Conservation (phyloP, 2,888 invertebrate species). For the Drosophila infuscata region DNA sequence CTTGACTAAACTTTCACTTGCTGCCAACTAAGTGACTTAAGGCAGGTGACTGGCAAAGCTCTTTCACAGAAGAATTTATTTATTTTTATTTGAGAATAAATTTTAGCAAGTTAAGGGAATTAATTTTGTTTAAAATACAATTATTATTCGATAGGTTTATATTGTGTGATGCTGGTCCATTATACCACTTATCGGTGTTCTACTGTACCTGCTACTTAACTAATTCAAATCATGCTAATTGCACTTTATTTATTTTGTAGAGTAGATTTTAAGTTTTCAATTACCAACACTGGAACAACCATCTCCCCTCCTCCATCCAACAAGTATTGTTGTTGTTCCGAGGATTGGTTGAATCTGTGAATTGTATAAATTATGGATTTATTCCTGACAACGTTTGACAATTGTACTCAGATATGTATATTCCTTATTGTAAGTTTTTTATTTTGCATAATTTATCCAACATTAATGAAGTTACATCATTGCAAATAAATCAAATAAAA, state of each 20-base stretch:
- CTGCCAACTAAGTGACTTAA: no score
- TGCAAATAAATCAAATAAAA: neutral
- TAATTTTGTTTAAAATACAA: neutral
- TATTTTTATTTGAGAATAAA: neutral
- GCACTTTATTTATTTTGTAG: slow-evolving; percentile 84
- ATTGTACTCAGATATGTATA: no score
- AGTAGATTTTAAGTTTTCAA: slow-evolving; percentile 78
- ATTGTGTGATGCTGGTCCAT: neutral
- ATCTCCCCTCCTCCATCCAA: neutral
- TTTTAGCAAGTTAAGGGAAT: neutral
- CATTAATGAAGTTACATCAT: neutral
- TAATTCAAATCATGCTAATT: slow-evolving; percentile 85
- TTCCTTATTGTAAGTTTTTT: neutral
- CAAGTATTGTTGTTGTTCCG: slow-evolving; percentile 1
- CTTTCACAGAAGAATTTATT: neutral
- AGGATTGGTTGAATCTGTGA: neutral
- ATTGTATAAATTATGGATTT: slow-evolving; percentile 24
- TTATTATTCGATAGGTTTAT: neutral
- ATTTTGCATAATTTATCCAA: no score
- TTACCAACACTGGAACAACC: slow-evolving; percentile 40
- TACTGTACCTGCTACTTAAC: slow-evolving; percentile 79
- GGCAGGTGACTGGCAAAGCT: neutral
- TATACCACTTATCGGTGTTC: slow-evolving; percentile 5
- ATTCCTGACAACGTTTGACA: neutral
- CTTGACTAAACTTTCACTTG: slow-evolving; percentile 6